A percentile compares a stretch with the other conserved stretches of the same genome.
Evolutionary conservation across 2,797 vertebrate genomes (phyloP).

Genomic region (Acipenser transmontanus): DNA sequence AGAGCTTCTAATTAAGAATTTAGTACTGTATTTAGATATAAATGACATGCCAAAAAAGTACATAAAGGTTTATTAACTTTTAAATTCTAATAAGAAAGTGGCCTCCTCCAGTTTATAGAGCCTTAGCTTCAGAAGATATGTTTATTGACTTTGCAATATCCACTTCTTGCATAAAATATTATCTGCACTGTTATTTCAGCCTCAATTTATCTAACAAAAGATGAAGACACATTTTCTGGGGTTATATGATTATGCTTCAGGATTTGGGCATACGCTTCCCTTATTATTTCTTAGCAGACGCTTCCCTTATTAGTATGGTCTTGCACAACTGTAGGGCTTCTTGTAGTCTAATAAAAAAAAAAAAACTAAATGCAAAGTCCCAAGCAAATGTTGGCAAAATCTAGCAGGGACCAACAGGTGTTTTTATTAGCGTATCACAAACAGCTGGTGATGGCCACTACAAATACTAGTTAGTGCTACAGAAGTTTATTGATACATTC

Average conservation of each 20-base stretch:
- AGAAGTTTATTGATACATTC: too few species aligned
- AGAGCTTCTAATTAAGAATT: constrained; percentile 20
- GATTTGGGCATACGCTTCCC: too few species aligned
- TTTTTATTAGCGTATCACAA: too few species aligned
- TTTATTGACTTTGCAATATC: constrained; percentile 37
- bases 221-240: constrained; percentile 16
- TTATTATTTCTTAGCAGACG: too few species aligned
- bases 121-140: constrained; percentile 22
- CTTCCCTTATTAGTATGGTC: too few species aligned
- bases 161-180: constrained; percentile 19
- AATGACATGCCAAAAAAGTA: constrained; percentile 24
- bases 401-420: too few species aligned
- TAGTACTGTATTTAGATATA: constrained; percentile 9
- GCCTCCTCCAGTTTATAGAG: constrained; percentile 16
- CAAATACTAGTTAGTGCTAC: too few species aligned
- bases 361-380: too few species aligned
- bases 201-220: constrained; percentile 35
- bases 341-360: too few species aligned
- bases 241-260: background rate
- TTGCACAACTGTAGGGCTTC: too few species aligned
- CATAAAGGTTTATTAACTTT: constrained; percentile 24
- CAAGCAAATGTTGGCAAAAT: too few species aligned
- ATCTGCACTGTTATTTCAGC: constrained; percentile 24
- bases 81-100: constrained; percentile 17
- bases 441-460: too few species aligned